Evolutionary conservation across 37 sponge, comb jelly and placozoan genomes (phyloP), one percentile per base, ranked within the genome.

Genomic region (Corticium candelabrum): DNA sequence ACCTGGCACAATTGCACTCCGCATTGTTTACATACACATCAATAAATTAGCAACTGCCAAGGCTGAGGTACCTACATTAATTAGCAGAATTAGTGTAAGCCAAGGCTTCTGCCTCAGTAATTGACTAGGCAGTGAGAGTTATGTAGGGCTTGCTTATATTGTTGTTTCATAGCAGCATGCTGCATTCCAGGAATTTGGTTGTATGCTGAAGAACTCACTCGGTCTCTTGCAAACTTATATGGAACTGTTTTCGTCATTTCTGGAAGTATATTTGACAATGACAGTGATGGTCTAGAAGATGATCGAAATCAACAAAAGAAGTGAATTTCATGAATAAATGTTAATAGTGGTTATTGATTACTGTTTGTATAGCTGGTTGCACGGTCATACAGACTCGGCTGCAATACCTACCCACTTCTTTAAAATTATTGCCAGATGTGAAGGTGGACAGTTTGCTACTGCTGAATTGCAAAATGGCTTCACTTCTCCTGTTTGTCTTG

Each of bases 351-450:
- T 72, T 3, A 73, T 71, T 37, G 29, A 31, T 35, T 30, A 67
- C 74, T 73, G 73, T 70, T 40, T 39, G 34, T 81, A 30, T 30
- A 82, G 82, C 4, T 82, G 82, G 82, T 43, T 68, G 34, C 3
- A 80, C 40, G 71, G 50, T 5, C 1, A 3, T 35, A 40, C 74
- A 15, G 41, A 74, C 40, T 72, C 74, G 36, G 67, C 68, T 37
- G 85, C 82, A 15, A 67, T 87, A 39, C 85, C 85, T 11, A 85
- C 77, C 31, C 85, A 85, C 3, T 85, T 85, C 69, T 88, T 39
- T 76, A 75, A 29, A 15, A 40, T 84, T 37, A 78, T 85, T 3
- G 70, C 76, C 1, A 71, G 62, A 32, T 88, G 89, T 79, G 40
- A 2, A 0, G 41, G 21, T 1, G 67, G 34, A 3, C 15, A 15